Conservation (phyloP, 2,113 vertebrate species). For the Toxotes chatareus region DNA sequence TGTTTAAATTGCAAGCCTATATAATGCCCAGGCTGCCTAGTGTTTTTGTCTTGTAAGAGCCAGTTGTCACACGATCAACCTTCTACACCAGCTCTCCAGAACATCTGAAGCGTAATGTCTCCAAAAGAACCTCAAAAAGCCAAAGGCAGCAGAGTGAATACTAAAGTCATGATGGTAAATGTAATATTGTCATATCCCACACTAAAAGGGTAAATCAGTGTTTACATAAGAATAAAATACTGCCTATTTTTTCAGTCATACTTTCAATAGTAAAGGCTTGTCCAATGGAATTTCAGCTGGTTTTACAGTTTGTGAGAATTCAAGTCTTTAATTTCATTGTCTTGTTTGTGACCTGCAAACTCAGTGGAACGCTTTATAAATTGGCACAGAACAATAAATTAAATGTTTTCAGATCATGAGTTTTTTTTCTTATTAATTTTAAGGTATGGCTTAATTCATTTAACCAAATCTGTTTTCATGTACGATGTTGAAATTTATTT, state of each 20-base stretch:
- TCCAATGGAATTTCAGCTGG: neutral
- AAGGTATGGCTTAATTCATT: neutral
- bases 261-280: neutral
- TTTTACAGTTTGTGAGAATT: neutral
- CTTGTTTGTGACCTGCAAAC: constrained; percentile 15
- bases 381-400: neutral
- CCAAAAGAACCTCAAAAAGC: too few relatives aligned
- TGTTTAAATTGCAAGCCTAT: neutral
- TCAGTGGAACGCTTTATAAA: neutral
- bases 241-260: neutral
- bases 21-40: neutral
- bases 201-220: neutral
- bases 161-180: neutral
- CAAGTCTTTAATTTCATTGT: neutral
- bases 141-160: too few relatives aligned
- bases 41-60: neutral
- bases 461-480: neutral
- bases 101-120: too few relatives aligned
- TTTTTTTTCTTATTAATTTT: neutral
- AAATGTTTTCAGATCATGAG: neutral
- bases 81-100: too few relatives aligned
- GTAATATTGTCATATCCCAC: neutral
- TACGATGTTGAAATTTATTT: neutral
- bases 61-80: neutral
- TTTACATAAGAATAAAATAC: constrained; percentile 2